A percentile compares a stretch with the other conserved stretches of the same genome.
These are phyloP conservation scores for Microhierax caerulescens DNA, from an alignment of 2,797 vertebrate genomes.

Conservation along the genomic window DNA sequence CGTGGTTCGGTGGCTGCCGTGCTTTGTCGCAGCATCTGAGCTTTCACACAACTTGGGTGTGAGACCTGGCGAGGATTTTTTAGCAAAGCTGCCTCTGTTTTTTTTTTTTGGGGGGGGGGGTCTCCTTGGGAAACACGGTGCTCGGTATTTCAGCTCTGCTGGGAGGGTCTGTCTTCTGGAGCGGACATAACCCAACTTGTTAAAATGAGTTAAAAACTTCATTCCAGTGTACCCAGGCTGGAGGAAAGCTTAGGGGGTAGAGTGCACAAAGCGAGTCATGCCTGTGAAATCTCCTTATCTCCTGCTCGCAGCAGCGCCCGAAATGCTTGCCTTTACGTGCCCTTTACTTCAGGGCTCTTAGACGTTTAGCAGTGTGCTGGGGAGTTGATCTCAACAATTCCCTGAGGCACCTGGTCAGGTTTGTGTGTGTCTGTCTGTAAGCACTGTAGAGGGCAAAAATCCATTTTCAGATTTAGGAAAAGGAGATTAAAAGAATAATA, in stretches of 20 bases:
- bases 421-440: not conserved
- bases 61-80: not conserved
- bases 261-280: fast-evolving
- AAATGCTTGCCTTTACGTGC: not conserved
- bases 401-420: not conserved
- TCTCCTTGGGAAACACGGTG: fast-evolving
- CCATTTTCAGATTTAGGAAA: not conserved
- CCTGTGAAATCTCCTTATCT: not conserved
- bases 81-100: not conserved
- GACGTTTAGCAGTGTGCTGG: not conserved
- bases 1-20: fast-evolving
- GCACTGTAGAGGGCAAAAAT: not conserved
- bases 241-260: not conserved
- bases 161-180: not conserved
- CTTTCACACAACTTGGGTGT: fast-evolving
- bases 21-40: not conserved
- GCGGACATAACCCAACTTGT: fast-evolving
- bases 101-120: too few species aligned
- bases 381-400: not conserved
- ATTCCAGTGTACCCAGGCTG: fast-evolving
- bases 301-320: not conserved
- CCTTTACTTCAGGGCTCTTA: not conserved
- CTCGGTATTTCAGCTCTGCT: fast-evolving
- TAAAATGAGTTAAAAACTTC: not conserved
- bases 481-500: not conserved